These are phyloP conservation scores for Ormyrus nitidulus DNA, from an alignment of 2,888 invertebrate genomes.

Conservation along the genomic window DNA sequence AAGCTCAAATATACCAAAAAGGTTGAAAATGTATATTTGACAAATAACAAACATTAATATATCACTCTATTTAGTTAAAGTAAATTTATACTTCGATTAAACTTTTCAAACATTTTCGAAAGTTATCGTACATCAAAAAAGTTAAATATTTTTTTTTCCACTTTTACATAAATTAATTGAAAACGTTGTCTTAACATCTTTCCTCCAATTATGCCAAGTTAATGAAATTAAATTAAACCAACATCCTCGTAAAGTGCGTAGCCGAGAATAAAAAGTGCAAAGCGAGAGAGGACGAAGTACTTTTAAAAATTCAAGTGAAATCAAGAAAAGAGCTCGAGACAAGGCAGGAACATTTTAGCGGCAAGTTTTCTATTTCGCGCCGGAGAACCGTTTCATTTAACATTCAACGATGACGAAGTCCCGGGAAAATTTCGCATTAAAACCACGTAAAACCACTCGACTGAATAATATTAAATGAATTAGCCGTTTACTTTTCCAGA, in stretches of 20 bases:
- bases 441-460: constrained; percentile 22
- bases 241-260: background rate
- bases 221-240: constrained; percentile 22
- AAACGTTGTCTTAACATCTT: too few relatives aligned
- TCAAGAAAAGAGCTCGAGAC: constrained; percentile 34
- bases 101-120: too few relatives aligned
- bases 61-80: too few relatives aligned
- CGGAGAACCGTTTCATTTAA: constrained; percentile 20
- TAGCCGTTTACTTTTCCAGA: constrained; percentile 20
- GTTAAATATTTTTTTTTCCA: too few relatives aligned
- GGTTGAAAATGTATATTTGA: too few relatives aligned
- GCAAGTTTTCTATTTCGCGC: constrained; percentile 21
- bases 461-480: constrained; percentile 18
- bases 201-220: too few relatives aligned
- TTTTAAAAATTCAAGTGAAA: constrained; percentile 41
- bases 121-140: too few relatives aligned
- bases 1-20: too few relatives aligned
- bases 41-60: too few relatives aligned
- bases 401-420: constrained; percentile 24
- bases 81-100: too few relatives aligned
- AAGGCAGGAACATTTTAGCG: constrained; percentile 30
- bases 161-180: too few relatives aligned
- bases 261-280: background rate
- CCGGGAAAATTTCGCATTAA: constrained; percentile 26
- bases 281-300: background rate